A percentile compares a stretch with the other conserved stretches of the same genome.
These are phyloP conservation scores for Lepetodrilus schrolli DNA, from an alignment of 2,888 invertebrate species.

Conservation along the genomic window DNA sequence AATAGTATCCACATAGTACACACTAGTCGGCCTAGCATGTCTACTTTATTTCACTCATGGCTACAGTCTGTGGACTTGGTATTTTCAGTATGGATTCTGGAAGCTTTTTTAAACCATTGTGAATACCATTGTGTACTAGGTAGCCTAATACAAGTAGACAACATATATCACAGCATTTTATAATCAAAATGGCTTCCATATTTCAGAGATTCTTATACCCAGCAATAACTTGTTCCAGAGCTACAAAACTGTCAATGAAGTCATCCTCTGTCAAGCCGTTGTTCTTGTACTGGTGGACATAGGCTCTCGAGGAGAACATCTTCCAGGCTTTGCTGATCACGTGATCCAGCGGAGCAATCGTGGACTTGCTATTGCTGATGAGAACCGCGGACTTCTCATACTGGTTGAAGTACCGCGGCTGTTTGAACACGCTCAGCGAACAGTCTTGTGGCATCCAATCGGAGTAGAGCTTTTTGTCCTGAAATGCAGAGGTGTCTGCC, in stretches of 20 bases:
- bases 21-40: too few species aligned
- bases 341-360: slow-evolving; percentile 63
- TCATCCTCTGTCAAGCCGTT: slow-evolving; percentile 74
- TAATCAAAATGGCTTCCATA: neutral
- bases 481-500: slow-evolving; percentile 58
- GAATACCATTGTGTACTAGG: too few species aligned
- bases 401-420: slow-evolving; percentile 65
- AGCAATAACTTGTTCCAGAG: slow-evolving; percentile 73
- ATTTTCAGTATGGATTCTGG: too few species aligned
- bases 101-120: too few species aligned
- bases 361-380: slow-evolving; percentile 72
- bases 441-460: slow-evolving; percentile 63
- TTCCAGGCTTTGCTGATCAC: slow-evolving; percentile 74
- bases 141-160: too few species aligned
- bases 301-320: slow-evolving; percentile 75
- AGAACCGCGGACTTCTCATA: slow-evolving; percentile 73
- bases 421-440: slow-evolving; percentile 55
- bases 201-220: slow-evolving; percentile 65
- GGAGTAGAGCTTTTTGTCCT: slow-evolving; percentile 64
- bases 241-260: slow-evolving; percentile 74
- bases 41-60: too few species aligned
- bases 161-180: too few species aligned
- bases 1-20: too few species aligned
- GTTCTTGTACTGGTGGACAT: slow-evolving; percentile 75
- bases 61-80: too few species aligned